Percentiles rank a stretch among this genome's conserved stretches.
Evolutionary conservation across 1,140 invertebrate genomes (phyloP).

Genomic region (Ditylenchus dipsaci): DNA sequence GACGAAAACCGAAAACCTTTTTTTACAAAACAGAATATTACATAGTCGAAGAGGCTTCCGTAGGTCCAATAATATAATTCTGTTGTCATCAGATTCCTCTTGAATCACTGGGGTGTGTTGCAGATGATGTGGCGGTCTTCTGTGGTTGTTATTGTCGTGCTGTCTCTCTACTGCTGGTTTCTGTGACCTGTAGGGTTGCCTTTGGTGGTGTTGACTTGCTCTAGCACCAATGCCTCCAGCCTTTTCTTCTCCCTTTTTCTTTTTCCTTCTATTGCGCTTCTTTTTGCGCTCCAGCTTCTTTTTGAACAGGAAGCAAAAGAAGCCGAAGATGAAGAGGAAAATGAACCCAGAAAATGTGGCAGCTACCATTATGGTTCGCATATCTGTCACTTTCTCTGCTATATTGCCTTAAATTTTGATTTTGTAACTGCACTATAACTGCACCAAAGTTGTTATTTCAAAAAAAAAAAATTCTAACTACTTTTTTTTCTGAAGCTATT

Average conservation of each 20-base stretch:
- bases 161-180: constrained; percentile 16
- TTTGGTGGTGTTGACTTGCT: constrained; percentile 15
- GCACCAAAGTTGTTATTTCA: too few relatives aligned
- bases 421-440: too few relatives aligned
- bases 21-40: too few relatives aligned
- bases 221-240: not conserved
- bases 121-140: too few relatives aligned
- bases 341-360: constrained; percentile 44
- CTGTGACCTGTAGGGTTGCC: constrained; percentile 21
- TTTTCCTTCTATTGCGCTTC: constrained; percentile 12
- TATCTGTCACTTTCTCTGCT: constrained; percentile 42
- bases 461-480: too few relatives aligned
- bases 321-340: constrained; percentile 51
- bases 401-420: constrained; percentile 46
- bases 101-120: too few relatives aligned
- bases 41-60: too few relatives aligned
- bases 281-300: constrained; percentile 53
- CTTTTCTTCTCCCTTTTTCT: not conserved
- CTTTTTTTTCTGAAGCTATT: too few relatives aligned
- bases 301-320: constrained; percentile 57
- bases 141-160: too few relatives aligned
- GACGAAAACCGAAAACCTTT: too few relatives aligned
- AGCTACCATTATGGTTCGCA: constrained; percentile 48
- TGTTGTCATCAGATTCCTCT: too few relatives aligned
- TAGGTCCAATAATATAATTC: too few relatives aligned